These are phyloP conservation scores for Centruroides sculpturatus DNA, from an alignment of 1,140 invertebrate species.

Conservation along the genomic window DNA sequence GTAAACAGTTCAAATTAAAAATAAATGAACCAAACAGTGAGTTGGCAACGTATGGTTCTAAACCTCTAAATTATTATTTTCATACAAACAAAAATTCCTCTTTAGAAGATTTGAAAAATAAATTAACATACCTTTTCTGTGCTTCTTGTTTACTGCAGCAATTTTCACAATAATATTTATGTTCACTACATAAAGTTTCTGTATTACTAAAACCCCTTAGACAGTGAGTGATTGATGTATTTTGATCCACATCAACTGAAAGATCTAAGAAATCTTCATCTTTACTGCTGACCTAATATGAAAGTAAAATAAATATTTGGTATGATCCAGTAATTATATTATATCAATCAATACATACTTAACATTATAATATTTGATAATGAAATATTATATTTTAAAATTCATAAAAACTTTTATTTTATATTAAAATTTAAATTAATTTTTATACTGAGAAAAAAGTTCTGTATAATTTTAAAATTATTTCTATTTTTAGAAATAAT, in stretches of 20 bases:
- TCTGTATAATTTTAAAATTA: too few relatives aligned
- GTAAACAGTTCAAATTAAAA: too few relatives aligned
- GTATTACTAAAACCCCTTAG: slow-evolving; percentile 94
- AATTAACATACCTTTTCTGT: slow-evolving; percentile 42
- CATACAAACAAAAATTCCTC: too few relatives aligned
- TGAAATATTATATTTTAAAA: not conserved
- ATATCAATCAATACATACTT: too few relatives aligned
- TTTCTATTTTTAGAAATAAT: too few relatives aligned
- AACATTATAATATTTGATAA: not conserved
- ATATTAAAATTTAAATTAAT: not conserved
- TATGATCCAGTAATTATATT: too few relatives aligned
- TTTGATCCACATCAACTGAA: slow-evolving; percentile 98
- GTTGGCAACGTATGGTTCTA: too few relatives aligned
- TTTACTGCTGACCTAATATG: slow-evolving; percentile 69
- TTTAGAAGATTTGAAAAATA: too few relatives aligned
- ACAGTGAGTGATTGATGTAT: slow-evolving; percentile 98
- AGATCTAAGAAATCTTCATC: slow-evolving; percentile 99
- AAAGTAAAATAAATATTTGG: not conserved
- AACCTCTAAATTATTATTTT: too few relatives aligned
- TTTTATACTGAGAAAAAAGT: too few relatives aligned
- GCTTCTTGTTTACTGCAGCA: slow-evolving; percentile 99
- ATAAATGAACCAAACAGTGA: too few relatives aligned
- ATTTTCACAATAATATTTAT: slow-evolving; percentile 99
- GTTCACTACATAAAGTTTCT: slow-evolving; percentile 96
- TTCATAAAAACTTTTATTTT: not conserved